Evolutionary conservation across 2,797 vertebrate species (phyloP).

Genomic region (Mormyrus proboscirostris): DNA sequence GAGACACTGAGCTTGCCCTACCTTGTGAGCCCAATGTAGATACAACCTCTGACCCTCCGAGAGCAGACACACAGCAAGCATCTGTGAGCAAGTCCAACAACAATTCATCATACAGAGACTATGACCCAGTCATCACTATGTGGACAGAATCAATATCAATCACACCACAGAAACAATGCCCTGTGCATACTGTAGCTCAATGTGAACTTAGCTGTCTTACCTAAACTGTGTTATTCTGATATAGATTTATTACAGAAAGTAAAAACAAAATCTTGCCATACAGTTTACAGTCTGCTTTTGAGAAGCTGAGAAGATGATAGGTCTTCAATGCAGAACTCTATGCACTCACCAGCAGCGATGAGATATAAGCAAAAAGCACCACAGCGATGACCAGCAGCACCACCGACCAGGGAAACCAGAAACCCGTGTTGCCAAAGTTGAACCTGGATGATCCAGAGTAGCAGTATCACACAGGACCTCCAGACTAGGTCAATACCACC

Average conservation of each 20-base stretch:
- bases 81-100: constrained; percentile 49
- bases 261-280: neutral
- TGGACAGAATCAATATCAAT: neutral
- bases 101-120: neutral
- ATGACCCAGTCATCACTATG: neutral
- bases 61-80: constrained; percentile 75
- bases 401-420: constrained; percentile 85
- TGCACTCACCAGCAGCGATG: constrained; percentile 73
- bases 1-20: constrained; percentile 36
- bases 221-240: neutral
- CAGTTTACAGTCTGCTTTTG: neutral
- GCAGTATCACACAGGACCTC: neutral
- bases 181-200: neutral
- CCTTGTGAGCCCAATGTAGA: constrained; percentile 86
- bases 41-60: constrained; percentile 77
- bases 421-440: constrained; percentile 67
- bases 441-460: constrained; percentile 60
- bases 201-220: neutral
- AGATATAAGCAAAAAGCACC: constrained; percentile 65
- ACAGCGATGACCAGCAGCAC: constrained; percentile 68
- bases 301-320: neutral
- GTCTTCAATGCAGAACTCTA: neutral
- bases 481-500: neutral
- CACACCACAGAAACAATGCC: neutral
- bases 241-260: neutral